Evolutionary conservation across 2,888 invertebrate species (phyloP).

Genomic region (Nephrotoma appendiculata): DNA sequence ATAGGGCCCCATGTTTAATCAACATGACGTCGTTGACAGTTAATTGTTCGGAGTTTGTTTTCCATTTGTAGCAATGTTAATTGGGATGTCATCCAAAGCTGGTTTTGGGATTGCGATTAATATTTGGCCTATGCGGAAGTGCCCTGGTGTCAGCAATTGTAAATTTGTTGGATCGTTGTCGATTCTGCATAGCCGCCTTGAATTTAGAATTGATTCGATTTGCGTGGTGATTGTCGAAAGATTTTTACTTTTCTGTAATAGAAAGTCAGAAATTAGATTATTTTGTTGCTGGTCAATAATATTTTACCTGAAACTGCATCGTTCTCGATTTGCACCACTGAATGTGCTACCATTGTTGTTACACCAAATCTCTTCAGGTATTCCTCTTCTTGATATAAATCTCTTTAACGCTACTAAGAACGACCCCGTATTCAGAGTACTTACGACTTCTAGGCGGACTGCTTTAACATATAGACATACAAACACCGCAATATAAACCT

Average conservation of each 20-base stretch:
- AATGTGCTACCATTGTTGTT: not conserved
- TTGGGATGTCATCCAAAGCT: not conserved
- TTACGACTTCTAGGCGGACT: not conserved
- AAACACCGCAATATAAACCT: too few species aligned
- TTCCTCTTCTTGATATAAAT: not conserved
- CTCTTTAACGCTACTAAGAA: too few species aligned
- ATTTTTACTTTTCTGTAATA: not conserved
- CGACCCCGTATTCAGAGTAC: not conserved
- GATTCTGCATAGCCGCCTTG: too few species aligned
- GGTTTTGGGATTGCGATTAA: too few species aligned
- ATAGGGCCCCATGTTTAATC: too few species aligned
- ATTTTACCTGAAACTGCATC: not conserved
- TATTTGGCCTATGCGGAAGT: too few species aligned
- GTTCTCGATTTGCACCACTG: not conserved
- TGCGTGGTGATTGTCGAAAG: not conserved
- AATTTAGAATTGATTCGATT: not conserved
- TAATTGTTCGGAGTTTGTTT: too few species aligned
- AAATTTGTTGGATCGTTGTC: too few species aligned
- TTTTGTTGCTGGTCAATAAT: not conserved
- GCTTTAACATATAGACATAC: too few species aligned
- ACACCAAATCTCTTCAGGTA: not conserved
- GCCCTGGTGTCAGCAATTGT: too few species aligned
- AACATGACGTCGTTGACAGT: too few species aligned
- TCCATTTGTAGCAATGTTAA: too few species aligned
- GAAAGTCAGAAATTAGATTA: not conserved